Conservation (phyloP, 1,140 invertebrate species). For the Diploscapter pachys region DNA sequence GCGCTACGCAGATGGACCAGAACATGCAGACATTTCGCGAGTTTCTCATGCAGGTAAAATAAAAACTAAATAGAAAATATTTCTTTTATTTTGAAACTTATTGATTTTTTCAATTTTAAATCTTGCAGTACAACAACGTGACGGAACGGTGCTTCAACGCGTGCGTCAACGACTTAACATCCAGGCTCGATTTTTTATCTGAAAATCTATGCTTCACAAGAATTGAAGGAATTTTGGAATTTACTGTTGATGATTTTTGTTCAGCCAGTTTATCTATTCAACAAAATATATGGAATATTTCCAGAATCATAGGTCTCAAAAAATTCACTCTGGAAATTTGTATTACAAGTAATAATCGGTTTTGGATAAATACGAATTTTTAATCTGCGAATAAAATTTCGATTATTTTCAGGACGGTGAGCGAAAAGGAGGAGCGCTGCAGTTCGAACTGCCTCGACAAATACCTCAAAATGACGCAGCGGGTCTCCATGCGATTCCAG, state of each 20-base stretch:
- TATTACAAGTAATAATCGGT: not conserved
- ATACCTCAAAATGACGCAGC: conserved; percentile 55
- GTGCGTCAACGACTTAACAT: conserved; percentile 49
- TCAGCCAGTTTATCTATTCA: not conserved
- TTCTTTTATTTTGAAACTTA: too few relatives aligned
- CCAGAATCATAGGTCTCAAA: too few relatives aligned
- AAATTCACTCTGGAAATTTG: not conserved
- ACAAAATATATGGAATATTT: too few relatives aligned
- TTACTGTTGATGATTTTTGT: not conserved
- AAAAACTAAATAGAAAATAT: too few relatives aligned
- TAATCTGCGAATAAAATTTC: conserved; percentile 10
- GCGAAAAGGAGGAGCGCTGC: conserved; percentile 51
- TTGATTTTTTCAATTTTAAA: too few relatives aligned
- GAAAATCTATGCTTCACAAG: not conserved
- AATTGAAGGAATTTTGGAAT: conserved; percentile 19
- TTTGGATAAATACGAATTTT: conserved; percentile 9
- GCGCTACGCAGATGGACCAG: too few relatives aligned
- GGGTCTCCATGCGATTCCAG: conserved; percentile 52
- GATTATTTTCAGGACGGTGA: conserved; percentile 46
- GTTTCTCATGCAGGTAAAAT: conserved; percentile 42
- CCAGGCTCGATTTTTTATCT: conserved; percentile 26
- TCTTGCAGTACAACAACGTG: conserved; percentile 46
- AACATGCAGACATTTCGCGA: conserved; percentile 47
- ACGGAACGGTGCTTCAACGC: conserved; percentile 51
- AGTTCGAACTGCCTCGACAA: conserved; percentile 53